Conservation (phyloP, 2,888 invertebrate genomes). For the Eupithecia pulchellata region DNA sequence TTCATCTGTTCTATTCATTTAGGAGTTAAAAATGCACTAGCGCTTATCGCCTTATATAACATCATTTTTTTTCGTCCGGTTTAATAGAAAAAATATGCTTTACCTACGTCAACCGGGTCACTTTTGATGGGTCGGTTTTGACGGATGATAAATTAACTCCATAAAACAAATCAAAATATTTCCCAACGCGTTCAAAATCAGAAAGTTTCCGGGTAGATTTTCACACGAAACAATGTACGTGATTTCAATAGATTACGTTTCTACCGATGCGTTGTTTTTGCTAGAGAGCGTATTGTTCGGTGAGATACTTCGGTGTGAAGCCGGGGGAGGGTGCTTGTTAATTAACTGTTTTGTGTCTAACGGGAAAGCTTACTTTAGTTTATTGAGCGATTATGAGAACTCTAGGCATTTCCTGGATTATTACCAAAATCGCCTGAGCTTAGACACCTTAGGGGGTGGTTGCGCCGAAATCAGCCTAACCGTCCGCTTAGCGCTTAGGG, state of each 20-base stretch:
- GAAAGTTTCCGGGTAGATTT: slow-evolving; percentile 70
- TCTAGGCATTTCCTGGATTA: background rate
- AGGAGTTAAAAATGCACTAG: no score
- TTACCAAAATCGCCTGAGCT: background rate
- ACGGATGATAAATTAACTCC: slow-evolving; percentile 1
- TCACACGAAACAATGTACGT: slow-evolving; percentile 66
- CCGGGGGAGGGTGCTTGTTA: slow-evolving; percentile 33
- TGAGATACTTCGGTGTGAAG: slow-evolving; percentile 39
- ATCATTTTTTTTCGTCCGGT: background rate
- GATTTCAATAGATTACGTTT: slow-evolving; percentile 54
- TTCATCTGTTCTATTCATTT: background rate
- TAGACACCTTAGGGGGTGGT: no score
- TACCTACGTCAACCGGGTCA: no score
- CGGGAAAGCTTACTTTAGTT: slow-evolving; percentile 17
- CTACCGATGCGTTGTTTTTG: slow-evolving; percentile 56
- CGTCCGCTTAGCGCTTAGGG: background rate
- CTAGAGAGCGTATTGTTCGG: slow-evolving; percentile 58
- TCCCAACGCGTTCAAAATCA: slow-evolving; percentile 47
- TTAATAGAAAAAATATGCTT: background rate
- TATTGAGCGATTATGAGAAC: background rate
- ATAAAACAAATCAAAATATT: slow-evolving; percentile 36
- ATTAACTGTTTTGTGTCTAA: slow-evolving; percentile 35
- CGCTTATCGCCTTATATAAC: no score
- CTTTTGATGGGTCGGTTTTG: background rate
- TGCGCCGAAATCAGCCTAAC: background rate